A percentile compares a stretch with the other conserved stretches of the same genome.
These are phyloP conservation scores for Brachyopa scutellaris DNA, from an alignment of 2,888 invertebrate genomes.

Conservation along the genomic window DNA sequence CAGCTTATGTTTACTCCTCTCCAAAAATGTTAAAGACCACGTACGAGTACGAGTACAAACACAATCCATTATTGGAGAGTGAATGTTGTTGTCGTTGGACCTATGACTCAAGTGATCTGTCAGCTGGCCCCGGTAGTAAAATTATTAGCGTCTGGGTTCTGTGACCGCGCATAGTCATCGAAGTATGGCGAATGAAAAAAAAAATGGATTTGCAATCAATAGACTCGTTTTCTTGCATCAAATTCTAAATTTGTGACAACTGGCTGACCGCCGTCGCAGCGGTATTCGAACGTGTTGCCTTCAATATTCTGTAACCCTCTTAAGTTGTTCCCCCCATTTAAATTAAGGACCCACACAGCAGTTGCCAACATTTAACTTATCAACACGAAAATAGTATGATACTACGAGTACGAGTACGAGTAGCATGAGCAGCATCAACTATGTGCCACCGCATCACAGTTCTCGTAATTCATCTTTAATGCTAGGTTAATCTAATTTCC, in stretches of 20 bases:
- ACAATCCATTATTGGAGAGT: constrained; percentile 14
- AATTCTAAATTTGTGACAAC: constrained; percentile 31
- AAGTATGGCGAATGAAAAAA: background rate
- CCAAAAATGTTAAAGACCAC: constrained; percentile 4
- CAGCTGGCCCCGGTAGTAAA: constrained; percentile 37
- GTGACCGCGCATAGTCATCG: constrained; percentile 9
- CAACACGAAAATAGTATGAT: constrained; percentile 22
- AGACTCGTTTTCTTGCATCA: constrained; percentile 23
- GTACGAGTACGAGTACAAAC: too few species aligned
- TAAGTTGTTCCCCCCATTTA: background rate
- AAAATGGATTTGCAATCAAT: constrained; percentile 54
- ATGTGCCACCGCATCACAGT: constrained; percentile 34
- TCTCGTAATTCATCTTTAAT: constrained; percentile 54
- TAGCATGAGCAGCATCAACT: constrained; percentile 12
- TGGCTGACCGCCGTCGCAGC: constrained; percentile 15
- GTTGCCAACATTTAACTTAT: constrained; percentile 56
- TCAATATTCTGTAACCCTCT: background rate
- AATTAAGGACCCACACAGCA: constrained; percentile 24
- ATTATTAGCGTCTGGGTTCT: constrained; percentile 6
- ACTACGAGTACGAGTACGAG: too few species aligned
- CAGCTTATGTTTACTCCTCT: background rate
- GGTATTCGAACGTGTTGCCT: constrained; percentile 38
- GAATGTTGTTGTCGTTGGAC: constrained; percentile 16
- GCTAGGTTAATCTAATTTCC: constrained; percentile 69
- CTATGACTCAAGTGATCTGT: constrained; percentile 28